Base-by-base conservation (phyloP, 2,113 vertebrate species). In the Phasianus colchicus region DNA sequence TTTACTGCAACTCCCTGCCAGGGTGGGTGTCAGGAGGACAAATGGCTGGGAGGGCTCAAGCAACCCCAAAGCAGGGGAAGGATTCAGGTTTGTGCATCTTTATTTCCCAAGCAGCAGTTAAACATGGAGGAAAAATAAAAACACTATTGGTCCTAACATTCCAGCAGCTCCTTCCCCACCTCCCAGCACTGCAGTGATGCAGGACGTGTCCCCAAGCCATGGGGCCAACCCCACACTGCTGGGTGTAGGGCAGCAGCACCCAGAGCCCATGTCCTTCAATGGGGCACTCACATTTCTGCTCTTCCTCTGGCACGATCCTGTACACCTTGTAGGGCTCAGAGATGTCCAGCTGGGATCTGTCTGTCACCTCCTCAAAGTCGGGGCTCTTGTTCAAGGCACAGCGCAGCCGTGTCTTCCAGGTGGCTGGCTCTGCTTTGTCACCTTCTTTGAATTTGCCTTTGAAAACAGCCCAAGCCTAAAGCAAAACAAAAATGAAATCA, bases 361-460 rank as follows among this genome's bases (percentile, higher is more conserved):
- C 99, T 0, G 99, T 98, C 92, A 99, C 99, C 97, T 99, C 99
- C 97, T 99, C 99, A 55, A 99, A 99, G 95, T 99, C 99, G 0
- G 99, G 99, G 95, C 99, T 99, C 97, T 99, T 99, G 96, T 99
- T 99, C 20, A 99, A 95, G 2, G 99, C 99, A 4, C 99, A 99
- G 76, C 99, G 99, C 13, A 99, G 98, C 73, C 99, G 98, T 1
- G 99, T 99, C 98, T 99, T 99, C 99, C 99, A 99, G 2, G 99
- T 99, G 48, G 99, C 99, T 0, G 99, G 99, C 58, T 99, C 99
- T 0, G 99, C 99, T 90, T 99, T 99, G 88, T 99, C 99, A 0
- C 99, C 99, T 80, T 99, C 99, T 90, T 99, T 99, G 97, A 99
- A 99, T 95, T 99, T 99, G 78, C 99, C 99, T 97, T 99, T 99